Evolutionary conservation across 2,888 invertebrate species (phyloP).

Genomic region (Megastigmus dorsalis): DNA sequence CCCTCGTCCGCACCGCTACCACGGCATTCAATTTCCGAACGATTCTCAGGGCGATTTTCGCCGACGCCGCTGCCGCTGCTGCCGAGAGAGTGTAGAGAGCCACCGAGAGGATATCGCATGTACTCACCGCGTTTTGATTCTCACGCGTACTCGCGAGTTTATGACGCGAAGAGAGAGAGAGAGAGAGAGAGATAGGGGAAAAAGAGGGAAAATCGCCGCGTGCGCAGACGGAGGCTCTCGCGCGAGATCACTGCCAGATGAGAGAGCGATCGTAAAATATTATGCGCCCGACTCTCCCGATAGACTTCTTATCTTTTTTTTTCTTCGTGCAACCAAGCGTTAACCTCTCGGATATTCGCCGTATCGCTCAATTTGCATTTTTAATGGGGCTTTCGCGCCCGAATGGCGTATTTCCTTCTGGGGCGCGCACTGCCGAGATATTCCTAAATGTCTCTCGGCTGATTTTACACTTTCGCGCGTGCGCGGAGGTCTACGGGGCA

Average conservation of each 20-base stretch:
- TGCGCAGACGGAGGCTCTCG: no score
- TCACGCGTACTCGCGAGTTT: slow-evolving; percentile 12
- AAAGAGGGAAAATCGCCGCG: no score
- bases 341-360: slow-evolving; percentile 12
- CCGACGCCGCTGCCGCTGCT: slow-evolving; percentile 5
- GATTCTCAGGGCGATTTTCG: slow-evolving; percentile 56
- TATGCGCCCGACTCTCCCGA: not conserved
- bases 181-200: no score
- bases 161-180: no score
- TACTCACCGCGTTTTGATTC: no score
- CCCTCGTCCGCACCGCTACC: slow-evolving; percentile 64
- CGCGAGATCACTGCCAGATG: no score
- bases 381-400: slow-evolving; percentile 24
- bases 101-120: no score
- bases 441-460: slow-evolving; percentile 16
- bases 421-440: no score
- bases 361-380: slow-evolving; percentile 52
- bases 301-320: slow-evolving; percentile 13
- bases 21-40: slow-evolving; percentile 68
- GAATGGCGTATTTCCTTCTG: not conserved
- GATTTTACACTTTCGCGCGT: slow-evolving; percentile 11
- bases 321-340: no score
- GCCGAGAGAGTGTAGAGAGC: no score
- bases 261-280: slow-evolving; percentile 27
- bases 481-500: not conserved